Evolutionary conservation across 2,888 invertebrate genomes (phyloP), one percentile per base, ranked within the genome.

Genomic region (Drosophila nr. medialis): DNA sequence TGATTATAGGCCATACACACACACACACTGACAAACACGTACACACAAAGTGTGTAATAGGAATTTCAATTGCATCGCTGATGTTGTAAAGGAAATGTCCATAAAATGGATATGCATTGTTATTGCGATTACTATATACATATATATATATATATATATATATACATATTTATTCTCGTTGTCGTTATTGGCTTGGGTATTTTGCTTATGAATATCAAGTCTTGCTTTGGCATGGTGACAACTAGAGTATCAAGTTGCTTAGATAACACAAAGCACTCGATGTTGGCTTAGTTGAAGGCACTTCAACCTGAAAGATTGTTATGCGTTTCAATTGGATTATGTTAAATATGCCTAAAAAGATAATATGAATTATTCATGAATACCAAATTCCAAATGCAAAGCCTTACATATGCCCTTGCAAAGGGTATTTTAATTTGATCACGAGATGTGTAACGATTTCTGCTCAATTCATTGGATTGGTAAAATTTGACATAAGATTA

Each of bases 1-100:
- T 83, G 78, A 83, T 88, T 86, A 83, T 78, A 70, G 65, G 69
- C 60, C 64, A 62, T 49, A 70, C 49, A 61, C 62, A 64, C 60
- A 77, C 69, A 83, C 64, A 66, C 32, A 64, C 48, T 49, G 34
- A 61, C 34, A 60, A 15, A 53, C 36, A 60, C 63, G 66, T 49
- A 64, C 11, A 30, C 18, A 13, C 34, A 38, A 4, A 24, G 54
- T 21, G 7, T 66, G 72, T 75, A 72, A 69, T 74, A 72, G 75
- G 61, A 70, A 67, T 75, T 67, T 51, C 49, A 66, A 56, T 53
- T 67, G 76, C 64, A 68, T 59, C 56, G 75, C n/a, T 59, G 51
- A 63, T 65, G 65, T 66, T 74, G 74, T 53, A 62, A 73, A 74
- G 77, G 74, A 77, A 77, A 70, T 77, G 74, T 67, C 64, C 50